A percentile compares a stretch with the other conserved stretches of the same genome.
Evolutionary conservation across 1,140 invertebrate species (phyloP).

Genomic region (Cydia strobilella): DNA sequence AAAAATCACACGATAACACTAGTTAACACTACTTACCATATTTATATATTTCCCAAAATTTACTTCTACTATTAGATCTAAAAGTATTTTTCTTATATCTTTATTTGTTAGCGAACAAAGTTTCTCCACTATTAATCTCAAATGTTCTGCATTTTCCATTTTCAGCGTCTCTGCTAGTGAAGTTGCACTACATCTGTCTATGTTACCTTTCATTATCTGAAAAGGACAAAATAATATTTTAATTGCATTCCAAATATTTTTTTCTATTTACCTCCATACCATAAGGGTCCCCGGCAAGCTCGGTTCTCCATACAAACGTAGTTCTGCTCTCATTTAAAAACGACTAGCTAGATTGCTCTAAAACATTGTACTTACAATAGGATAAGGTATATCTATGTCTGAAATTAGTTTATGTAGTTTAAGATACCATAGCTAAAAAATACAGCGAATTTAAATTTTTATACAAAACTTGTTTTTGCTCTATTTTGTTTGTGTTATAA

Average conservation of each 20-base stretch:
- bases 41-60: slow-evolving; percentile 71
- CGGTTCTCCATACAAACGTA: too few species aligned
- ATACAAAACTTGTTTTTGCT: too few species aligned
- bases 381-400: too few species aligned
- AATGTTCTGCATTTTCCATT: slow-evolving; percentile 48
- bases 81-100: slow-evolving; percentile 56
- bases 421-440: too few species aligned
- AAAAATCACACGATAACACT: neutral
- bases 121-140: slow-evolving; percentile 48
- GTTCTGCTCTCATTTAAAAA: too few species aligned
- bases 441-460: too few species aligned
- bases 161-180: slow-evolving; percentile 52
- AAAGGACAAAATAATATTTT: slow-evolving; percentile 39
- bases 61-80: slow-evolving; percentile 60
- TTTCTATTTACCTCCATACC: too few species aligned
- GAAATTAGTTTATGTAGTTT: too few species aligned
- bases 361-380: too few species aligned
- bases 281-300: too few species aligned
- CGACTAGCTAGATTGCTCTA: too few species aligned
- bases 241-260: slow-evolving; percentile 21
- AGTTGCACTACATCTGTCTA: slow-evolving; percentile 54
- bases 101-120: slow-evolving; percentile 54
- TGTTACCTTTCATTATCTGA: slow-evolving; percentile 58
- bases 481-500: too few species aligned
- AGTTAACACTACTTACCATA: slow-evolving; percentile 59